Conservation (phyloP, 2,113 vertebrate species). For the Herpailurus yagouaroundi region DNA sequence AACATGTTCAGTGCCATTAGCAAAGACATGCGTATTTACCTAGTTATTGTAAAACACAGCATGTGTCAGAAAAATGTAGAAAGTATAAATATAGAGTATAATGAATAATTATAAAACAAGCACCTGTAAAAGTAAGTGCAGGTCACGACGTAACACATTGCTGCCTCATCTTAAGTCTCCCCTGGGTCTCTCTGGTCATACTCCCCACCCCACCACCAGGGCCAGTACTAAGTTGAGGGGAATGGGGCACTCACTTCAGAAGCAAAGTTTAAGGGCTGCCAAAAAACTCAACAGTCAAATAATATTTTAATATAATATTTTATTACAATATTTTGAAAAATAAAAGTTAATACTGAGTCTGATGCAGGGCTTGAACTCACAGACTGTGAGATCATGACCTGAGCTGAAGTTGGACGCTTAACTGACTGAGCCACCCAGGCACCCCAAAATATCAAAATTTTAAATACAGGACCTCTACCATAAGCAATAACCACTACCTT, state of each 20-base stretch:
- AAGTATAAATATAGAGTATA: neutral
- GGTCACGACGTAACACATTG: neutral
- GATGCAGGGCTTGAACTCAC: no score
- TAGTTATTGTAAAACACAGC: neutral
- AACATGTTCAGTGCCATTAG: neutral
- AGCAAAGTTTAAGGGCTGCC: neutral
- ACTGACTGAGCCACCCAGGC: no score
- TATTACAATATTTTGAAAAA: neutral
- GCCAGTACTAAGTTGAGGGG: neutral
- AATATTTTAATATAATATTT: neutral
- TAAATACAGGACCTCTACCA: neutral
- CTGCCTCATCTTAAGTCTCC: neutral
- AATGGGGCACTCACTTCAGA: neutral
- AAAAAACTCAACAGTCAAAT: neutral
- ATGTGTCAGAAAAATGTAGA: neutral
- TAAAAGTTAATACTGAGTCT: neutral
- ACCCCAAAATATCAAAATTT: neutral
- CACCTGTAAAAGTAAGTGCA: neutral
- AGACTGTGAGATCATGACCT: no score
- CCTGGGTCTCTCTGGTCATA: neutral
- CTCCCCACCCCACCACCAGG: neutral
- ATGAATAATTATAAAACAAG: conserved; percentile 41
- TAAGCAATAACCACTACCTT: neutral
- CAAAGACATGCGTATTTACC: neutral
- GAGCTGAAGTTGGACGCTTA: no score